Conservation (phyloP, 2,113 vertebrate genomes). For the Takifugu bimaculatus region DNA sequence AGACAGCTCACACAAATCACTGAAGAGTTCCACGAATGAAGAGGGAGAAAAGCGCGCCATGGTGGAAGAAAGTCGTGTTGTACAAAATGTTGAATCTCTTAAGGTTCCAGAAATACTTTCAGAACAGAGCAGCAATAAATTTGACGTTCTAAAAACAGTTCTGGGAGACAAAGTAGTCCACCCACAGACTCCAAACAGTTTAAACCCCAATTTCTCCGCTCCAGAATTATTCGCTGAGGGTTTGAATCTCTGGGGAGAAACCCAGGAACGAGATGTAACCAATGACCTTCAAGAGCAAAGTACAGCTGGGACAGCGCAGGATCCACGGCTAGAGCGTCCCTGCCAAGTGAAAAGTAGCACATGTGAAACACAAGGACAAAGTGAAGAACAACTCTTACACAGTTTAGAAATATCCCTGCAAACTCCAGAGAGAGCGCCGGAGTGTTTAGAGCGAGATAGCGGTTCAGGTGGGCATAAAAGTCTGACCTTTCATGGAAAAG, state of each 20-base stretch:
- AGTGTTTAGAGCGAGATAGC: neutral
- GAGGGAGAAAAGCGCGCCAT: neutral
- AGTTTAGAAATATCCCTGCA: neutral
- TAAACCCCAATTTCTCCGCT: conserved; percentile 5
- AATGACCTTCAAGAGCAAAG: conserved; percentile 3
- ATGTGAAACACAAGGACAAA: too few species aligned
- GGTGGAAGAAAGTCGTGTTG: neutral
- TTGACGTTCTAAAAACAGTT: neutral
- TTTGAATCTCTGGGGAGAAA: conserved; percentile 12
- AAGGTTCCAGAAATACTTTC: neutral
- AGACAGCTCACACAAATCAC: neutral
- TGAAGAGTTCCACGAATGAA: neutral
- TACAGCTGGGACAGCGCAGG: conserved; percentile 1
- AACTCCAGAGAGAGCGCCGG: conserved; percentile 7
- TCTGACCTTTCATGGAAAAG: neutral
- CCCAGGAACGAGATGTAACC: conserved; percentile 10
- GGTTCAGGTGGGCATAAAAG: neutral
- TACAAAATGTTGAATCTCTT: neutral
- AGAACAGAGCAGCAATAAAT: neutral
- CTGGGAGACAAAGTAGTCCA: neutral
- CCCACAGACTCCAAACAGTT: neutral
- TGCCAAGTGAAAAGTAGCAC: neutral
- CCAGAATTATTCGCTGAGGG: conserved; percentile 2
- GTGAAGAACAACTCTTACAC: too few species aligned
- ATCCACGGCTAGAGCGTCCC: neutral